These are phyloP conservation scores for Odontothrips loti DNA, from an alignment of 2,888 invertebrate genomes.

Conservation along the genomic window DNA sequence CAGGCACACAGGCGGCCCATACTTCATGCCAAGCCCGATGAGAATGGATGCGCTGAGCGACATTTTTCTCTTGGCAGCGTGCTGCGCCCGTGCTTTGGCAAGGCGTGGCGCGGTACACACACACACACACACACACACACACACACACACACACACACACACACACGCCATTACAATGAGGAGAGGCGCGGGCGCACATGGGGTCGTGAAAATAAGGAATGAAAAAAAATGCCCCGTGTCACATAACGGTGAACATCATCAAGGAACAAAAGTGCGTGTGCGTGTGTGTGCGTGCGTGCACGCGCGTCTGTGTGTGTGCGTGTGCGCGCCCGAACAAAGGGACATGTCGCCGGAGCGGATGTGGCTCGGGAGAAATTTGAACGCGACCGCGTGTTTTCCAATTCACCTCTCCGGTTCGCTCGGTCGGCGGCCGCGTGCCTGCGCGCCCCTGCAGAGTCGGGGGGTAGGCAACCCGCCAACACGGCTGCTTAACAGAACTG, in stretches of 20 bases:
- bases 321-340: too few species aligned
- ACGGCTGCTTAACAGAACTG: too few species aligned
- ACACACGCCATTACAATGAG: not conserved
- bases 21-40: not conserved
- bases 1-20: too few species aligned
- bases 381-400: too few species aligned
- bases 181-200: not conserved
- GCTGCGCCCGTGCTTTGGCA: not conserved
- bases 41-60: slow-evolving; percentile 5
- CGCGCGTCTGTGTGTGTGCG: too few species aligned
- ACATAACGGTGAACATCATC: not conserved
- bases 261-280: not conserved
- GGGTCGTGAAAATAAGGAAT: not conserved
- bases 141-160: not conserved
- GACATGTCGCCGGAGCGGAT: too few species aligned
- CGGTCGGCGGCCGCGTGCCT: too few species aligned
- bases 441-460: too few species aligned
- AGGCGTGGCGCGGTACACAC: not conserved
- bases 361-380: too few species aligned
- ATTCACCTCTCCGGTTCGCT: too few species aligned
- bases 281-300: too few species aligned
- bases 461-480: too few species aligned
- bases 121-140: not conserved
- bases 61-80: not conserved
- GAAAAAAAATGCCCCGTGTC: not conserved